Base-by-base conservation (phyloP, 2,888 invertebrate species). In the Orchesellides sinensis region DNA sequence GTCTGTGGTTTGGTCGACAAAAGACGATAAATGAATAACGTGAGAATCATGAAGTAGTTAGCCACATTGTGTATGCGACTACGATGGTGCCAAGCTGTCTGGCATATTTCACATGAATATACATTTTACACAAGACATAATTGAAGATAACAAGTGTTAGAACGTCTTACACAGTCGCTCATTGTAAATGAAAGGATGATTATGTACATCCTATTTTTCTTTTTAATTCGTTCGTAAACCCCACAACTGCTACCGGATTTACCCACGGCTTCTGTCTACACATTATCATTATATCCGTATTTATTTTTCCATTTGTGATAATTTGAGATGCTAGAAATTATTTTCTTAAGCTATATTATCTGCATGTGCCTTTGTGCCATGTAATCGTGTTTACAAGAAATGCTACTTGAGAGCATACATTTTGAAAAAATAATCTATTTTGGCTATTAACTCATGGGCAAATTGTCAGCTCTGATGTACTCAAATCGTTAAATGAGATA, bases 61-160 rank as follows among this genome's bases (percentile, higher is more conserved):
- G n/a, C n/a, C n/a, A n/a, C n/a, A n/a, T n/a, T n/a, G n/a, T n/a
- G n/a, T n/a, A n/a, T n/a, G n/a, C n/a, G n/a, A n/a, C n/a, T n/a
- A n/a, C 35, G 54, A 54, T 23, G 77, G 77, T 47, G 77, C 77
- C 77, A 69, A 59, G 77, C 77, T 77, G 77, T 77, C 77, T 77
- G 68, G 68, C 68, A 77, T 65, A 45, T 69, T 68, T 68, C 21
- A 56, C 25, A 19, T 63, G 65, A 40, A n/a, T n/a, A n/a, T 45
- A 54, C 6, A 65, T 35, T 49, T 21, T 5, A 61, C 8, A 32
- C 32, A 40, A 40, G n/a, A n/a, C n/a, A n/a, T n/a, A n/a, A 40
- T 19, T 8, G 21, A 40, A 65, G 2, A n/a, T 29, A 59, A n/a
- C 59, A n/a, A n/a, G 40, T 27, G 23, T 10, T 72, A 72, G 25